Percentiles rank a stretch among this genome's conserved stretches.
phyloP scores from a whole-genome alignment of 2,113 vertebrate species.

The Willisornis vidua region DNA sequence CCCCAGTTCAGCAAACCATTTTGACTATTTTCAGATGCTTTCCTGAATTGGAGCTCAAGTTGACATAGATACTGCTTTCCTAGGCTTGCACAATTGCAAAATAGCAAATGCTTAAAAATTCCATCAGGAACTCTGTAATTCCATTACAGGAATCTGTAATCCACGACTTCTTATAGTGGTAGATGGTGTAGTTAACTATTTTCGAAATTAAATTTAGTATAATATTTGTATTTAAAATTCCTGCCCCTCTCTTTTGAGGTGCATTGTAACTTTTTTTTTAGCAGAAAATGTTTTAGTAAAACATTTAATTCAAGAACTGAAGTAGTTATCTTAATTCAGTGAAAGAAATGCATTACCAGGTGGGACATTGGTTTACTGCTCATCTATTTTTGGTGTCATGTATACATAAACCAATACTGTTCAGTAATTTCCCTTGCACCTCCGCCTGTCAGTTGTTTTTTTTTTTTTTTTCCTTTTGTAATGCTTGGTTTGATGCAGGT shows the following conservation, averaged over 20 bases:
- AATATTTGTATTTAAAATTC: not conserved
- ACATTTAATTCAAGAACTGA: not conserved
- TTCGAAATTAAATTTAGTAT: not conserved
- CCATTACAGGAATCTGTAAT: not conserved
- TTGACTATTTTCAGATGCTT: not conserved
- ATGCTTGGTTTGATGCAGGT: conserved; percentile 26
- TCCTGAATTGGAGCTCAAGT: conserved; percentile 16
- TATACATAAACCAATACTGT: conserved; percentile 21
- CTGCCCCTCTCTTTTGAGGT: not conserved
- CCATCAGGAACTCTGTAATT: not conserved
- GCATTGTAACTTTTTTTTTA: not conserved
- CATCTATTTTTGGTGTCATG: conserved; percentile 48
- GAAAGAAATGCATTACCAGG: conserved; percentile 64
- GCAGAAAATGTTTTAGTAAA: not conserved
- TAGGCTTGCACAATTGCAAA: not conserved
- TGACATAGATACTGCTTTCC: not conserved
- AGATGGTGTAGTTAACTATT: not conserved
- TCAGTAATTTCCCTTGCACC: not conserved
- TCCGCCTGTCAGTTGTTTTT: not conserved
- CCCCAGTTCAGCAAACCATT: not conserved
- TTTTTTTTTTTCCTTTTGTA: not conserved
- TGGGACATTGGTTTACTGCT: conserved; percentile 41
- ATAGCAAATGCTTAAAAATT: not conserved
- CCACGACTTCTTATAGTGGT: not conserved
- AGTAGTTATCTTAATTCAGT: not conserved